phyloP scores from a whole-genome alignment of 2,113 vertebrate species.

The Anser cygnoides region DNA sequence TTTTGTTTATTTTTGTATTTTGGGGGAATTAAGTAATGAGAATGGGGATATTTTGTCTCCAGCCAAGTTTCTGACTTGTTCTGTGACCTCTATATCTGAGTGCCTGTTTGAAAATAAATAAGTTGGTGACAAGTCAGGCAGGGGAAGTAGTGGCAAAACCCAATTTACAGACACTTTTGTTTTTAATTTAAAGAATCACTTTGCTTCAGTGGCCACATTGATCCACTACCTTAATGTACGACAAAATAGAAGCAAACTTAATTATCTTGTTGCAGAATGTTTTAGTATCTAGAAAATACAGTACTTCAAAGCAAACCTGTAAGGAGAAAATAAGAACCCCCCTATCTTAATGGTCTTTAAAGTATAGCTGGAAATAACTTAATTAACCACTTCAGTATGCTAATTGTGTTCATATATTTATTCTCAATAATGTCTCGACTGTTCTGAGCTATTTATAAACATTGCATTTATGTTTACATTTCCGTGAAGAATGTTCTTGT shows the following conservation, averaged over 20 bases:
- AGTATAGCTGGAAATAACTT: not conserved
- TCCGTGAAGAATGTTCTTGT: not conserved
- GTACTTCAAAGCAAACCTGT: not conserved
- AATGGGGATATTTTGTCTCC: not conserved
- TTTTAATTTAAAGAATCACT: not conserved
- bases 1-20: not conserved
- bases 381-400: not conserved
- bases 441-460: not conserved
- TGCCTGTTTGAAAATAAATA: not conserved
- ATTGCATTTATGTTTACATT: not conserved
- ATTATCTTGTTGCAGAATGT: not conserved
- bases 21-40: not conserved
- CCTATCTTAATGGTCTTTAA: not conserved
- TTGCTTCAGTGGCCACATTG: constrained; percentile 3
- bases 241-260: not conserved
- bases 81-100: not conserved
- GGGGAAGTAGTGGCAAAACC: not conserved
- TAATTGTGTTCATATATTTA: not conserved
- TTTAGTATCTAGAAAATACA: not conserved
- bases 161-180: not conserved
- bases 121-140: not conserved
- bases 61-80: not conserved
- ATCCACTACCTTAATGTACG: not conserved
- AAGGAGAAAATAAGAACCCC: not conserved
- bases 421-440: not conserved